Conservation (phyloP, 2,888 invertebrate genomes). For the Entomobrya multifasciata region DNA sequence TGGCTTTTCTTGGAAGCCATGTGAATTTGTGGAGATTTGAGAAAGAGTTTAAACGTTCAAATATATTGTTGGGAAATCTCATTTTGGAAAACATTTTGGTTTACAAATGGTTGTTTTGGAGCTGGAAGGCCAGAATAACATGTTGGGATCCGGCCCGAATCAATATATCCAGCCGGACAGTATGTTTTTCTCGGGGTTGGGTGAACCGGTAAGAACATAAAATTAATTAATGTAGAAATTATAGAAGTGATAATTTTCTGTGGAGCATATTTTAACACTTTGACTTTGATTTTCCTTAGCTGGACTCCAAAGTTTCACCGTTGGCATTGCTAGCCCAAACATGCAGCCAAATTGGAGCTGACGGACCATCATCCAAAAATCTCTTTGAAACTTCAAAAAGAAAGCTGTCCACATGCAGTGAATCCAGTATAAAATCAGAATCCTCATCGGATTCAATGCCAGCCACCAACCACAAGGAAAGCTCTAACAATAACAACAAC, state of each 20-base stretch:
- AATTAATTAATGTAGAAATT: too few species aligned
- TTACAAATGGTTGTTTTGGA: conserved; percentile 85
- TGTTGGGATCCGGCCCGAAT: conserved; percentile 82
- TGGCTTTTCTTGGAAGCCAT: background rate
- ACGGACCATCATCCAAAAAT: conserved; percentile 88
- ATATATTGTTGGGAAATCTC: background rate
- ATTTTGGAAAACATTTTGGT: background rate
- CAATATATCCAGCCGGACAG: conserved; percentile 98
- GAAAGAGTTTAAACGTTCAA: background rate
- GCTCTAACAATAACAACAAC: conserved; percentile 28
- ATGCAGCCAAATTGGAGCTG: conserved; percentile 97
- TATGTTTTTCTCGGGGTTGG: conserved; percentile 93
- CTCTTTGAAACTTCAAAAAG: conserved; percentile 81
- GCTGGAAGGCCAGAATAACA: conserved; percentile 85
- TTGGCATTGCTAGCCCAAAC: conserved; percentile 97
- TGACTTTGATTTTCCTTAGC: conserved; percentile 83
- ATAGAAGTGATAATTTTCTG: too few species aligned
- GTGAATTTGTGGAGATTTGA: background rate
- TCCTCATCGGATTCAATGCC: conserved; percentile 36
- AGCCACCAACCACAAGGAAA: conserved; percentile 36
- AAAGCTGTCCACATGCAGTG: conserved; percentile 78
- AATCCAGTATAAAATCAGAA: conserved; percentile 65
- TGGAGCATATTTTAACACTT: background rate
- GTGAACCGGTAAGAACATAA: conserved; percentile 92
- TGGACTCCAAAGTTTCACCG: conserved; percentile 98